A percentile compares a stretch with the other conserved stretches of the same genome.
phyloP scores from a whole-genome alignment of 2,888 invertebrate genomes.

The Chloroclystis v-ata region DNA sequence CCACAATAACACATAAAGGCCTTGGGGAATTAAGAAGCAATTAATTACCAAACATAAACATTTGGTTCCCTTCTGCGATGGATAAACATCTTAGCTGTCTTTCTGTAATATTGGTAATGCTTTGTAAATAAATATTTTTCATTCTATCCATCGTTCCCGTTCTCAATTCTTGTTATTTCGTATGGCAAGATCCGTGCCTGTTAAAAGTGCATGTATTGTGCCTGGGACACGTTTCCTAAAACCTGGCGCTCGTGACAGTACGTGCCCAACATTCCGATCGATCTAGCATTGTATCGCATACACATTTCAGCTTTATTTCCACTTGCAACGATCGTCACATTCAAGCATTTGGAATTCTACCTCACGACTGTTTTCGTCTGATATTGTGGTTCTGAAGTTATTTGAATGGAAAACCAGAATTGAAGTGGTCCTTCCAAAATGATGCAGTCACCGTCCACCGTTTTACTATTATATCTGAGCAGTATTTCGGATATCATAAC shows the following conservation, averaged over 20 bases:
- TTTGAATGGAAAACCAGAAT: too few relatives aligned
- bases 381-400: not conserved
- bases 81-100: too few relatives aligned
- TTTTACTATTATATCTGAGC: too few relatives aligned
- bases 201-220: constrained; percentile 11
- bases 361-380: not conserved
- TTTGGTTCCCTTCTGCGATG: too few relatives aligned
- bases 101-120: too few relatives aligned
- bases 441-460: too few relatives aligned
- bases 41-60: too few relatives aligned
- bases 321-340: not conserved
- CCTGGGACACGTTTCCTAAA: constrained; percentile 14
- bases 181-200: not conserved
- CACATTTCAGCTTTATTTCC: not conserved
- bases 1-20: not conserved
- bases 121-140: too few relatives aligned
- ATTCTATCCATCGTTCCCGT: not conserved
- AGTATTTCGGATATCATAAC: too few relatives aligned
- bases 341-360: not conserved
- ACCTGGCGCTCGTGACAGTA: constrained; percentile 9
- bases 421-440: too few relatives aligned
- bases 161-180: not conserved
- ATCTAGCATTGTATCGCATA: not conserved
- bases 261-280: constrained; percentile 11
- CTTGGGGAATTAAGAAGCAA: too few relatives aligned